Percentiles rank a stretch among this genome's conserved stretches.
Evolutionary conservation across 1,140 invertebrate species (phyloP).

Genomic region (Helicoverpa zea): DNA sequence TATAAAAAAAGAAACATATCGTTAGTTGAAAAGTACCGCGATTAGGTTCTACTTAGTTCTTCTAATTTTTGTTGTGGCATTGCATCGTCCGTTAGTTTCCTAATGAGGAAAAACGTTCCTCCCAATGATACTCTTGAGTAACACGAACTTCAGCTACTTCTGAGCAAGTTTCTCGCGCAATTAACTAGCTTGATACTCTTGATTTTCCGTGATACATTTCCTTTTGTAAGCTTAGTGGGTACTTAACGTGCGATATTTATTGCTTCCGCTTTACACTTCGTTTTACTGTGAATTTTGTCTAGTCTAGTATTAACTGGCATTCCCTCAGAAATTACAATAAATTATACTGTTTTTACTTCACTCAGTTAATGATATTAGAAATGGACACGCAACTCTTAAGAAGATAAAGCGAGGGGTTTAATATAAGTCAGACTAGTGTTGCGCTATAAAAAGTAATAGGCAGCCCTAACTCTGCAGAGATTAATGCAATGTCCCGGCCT

Average conservation of each 20-base stretch:
- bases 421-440: neutral
- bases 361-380: neutral
- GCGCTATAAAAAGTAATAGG: constrained; percentile 30
- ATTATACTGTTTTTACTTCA: neutral
- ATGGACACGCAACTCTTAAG: neutral
- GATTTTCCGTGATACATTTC: constrained; percentile 57
- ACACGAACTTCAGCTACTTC: constrained; percentile 60
- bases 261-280: constrained; percentile 21
- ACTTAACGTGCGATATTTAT: constrained; percentile 50
- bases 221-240: constrained; percentile 50
- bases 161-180: constrained; percentile 62
- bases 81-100: constrained; percentile 59
- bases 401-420: constrained; percentile 6
- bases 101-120: constrained; percentile 74
- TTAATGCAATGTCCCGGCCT: constrained; percentile 31
- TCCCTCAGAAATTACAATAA: neutral
- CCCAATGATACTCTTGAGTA: constrained; percentile 61
- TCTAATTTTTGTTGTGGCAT: constrained; percentile 48
- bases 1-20: constrained; percentile 19
- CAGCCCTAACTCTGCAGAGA: constrained; percentile 7
- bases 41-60: constrained; percentile 33
- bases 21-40: constrained; percentile 41
- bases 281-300: constrained; percentile 5
- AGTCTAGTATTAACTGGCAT: neutral
- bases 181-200: constrained; percentile 66